Base-by-base conservation (phyloP, 2,113 vertebrate genomes). In the Nothobranchius kuhntae region DNA sequence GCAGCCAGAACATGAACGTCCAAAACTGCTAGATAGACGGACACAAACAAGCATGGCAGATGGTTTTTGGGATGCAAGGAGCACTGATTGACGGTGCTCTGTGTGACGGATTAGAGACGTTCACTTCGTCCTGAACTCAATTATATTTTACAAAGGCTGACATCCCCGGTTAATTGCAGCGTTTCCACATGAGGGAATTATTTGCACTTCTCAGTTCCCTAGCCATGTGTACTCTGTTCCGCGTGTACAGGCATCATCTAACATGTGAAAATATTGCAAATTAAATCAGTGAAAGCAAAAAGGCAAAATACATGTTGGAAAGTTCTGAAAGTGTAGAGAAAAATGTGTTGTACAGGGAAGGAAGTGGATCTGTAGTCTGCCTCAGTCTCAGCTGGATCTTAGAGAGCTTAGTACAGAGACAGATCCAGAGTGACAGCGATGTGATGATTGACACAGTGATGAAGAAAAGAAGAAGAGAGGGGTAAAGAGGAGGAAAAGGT, bases 81-180 rank as follows among this genome's bases (percentile, higher is more conserved):
- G 77, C 67, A 64, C 80, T 93, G 91, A 92, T 91, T 93, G 91
- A 92, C 92, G 91, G 90, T 58, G 71, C 88, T 91, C 91, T 78
- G 90, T 92, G 84, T 86, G 90, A 71, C 67, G 90, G 91, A 92
- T 92, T 93, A 92, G 85, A 92, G 88, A 89, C 90, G 81, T 91
- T 90, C 85, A 89, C 90, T 92, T 91, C 80, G 84, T 91, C 89
- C 90, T 89, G 90, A 93, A 93, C 92, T 93, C 93, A 93, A 92
- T 93, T 93, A 92, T 92, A 91, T 91, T 92, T 93, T 89, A 92
- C 91, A 93, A 92, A 93, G 90, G 85, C 89, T 91, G 92, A 93
- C 92, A 92, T 92, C 93, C 90, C 87, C 87, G 90, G 92, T 91
- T 94, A 93, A 94, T 92, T 93, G 89, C 89, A 86, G 85, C 86